These are phyloP conservation scores for Heteronetta atricapilla DNA, from an alignment of 2,113 vertebrate genomes.

Conservation along the genomic window DNA sequence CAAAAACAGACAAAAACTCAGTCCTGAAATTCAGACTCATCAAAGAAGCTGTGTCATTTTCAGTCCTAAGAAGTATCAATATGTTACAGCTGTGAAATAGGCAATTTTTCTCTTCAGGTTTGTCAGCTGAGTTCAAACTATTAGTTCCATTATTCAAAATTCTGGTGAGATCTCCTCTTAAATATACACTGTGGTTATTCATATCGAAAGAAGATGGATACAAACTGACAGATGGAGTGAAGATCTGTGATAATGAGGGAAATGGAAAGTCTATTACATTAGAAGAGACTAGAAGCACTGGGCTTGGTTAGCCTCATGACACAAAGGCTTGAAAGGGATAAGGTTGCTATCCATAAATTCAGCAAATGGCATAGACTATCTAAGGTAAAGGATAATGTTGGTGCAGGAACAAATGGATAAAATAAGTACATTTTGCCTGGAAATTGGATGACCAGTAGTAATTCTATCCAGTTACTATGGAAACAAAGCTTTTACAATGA, in stretches of 20 bases:
- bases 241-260: not conserved
- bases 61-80: not conserved
- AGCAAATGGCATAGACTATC: not conserved
- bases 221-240: not conserved
- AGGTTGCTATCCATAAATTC: not conserved
- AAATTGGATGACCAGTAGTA: not conserved
- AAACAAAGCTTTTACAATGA: not conserved
- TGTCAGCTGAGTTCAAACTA: not conserved
- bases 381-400: not conserved
- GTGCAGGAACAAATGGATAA: not conserved
- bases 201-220: not conserved
- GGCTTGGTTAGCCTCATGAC: not conserved
- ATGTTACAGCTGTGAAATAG: not conserved
- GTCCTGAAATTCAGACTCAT: not conserved
- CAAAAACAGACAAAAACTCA: not conserved
- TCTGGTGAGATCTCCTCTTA: not conserved
- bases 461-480: not conserved
- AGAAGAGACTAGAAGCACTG: not conserved
- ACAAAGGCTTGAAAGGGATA: not conserved
- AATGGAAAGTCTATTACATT: not conserved
- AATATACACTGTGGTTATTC: not conserved
- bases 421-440: not conserved
- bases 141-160: not conserved
- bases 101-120: not conserved
- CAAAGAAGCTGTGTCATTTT: not conserved